Evolutionary conservation across 2,797 vertebrate genomes (phyloP).

Genomic region (Salmo trutta): DNA sequence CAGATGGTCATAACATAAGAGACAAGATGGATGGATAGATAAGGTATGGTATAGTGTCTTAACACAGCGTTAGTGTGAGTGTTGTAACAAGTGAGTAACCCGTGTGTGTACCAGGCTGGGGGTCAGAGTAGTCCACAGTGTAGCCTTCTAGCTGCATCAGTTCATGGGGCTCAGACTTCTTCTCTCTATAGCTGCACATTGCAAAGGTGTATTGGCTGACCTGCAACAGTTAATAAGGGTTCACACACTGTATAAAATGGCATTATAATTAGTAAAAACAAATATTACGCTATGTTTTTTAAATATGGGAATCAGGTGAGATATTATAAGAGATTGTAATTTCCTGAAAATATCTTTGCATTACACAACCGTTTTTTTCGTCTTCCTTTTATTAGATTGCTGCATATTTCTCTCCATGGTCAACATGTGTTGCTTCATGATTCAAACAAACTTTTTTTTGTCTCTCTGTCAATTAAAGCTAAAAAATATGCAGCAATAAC

Average conservation of each 20-base stretch:
- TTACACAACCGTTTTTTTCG: too few relatives aligned
- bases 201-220: conserved; percentile 98
- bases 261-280: background rate
- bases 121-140: conserved; percentile 95
- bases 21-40: too few relatives aligned
- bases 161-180: conserved; percentile 96
- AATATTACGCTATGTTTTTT: background rate
- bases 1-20: background rate
- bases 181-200: conserved; percentile 98
- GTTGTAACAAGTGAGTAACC: too few relatives aligned
- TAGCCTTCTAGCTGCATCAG: conserved; percentile 98
- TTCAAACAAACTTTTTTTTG: too few relatives aligned
- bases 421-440: too few relatives aligned
- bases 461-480: too few relatives aligned
- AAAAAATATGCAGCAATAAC: background rate
- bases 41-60: too few relatives aligned
- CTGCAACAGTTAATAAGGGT: conserved; percentile 61
- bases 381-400: too few relatives aligned
- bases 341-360: too few relatives aligned
- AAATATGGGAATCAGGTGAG: background rate
- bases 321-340: too few relatives aligned
- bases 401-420: too few relatives aligned
- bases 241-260: background rate
- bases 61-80: too few relatives aligned
- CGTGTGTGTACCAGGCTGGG: conserved; percentile 81